These are phyloP conservation scores for Phymatocera aterrima DNA, from an alignment of 2,888 invertebrate species.

Conservation along the genomic window DNA sequence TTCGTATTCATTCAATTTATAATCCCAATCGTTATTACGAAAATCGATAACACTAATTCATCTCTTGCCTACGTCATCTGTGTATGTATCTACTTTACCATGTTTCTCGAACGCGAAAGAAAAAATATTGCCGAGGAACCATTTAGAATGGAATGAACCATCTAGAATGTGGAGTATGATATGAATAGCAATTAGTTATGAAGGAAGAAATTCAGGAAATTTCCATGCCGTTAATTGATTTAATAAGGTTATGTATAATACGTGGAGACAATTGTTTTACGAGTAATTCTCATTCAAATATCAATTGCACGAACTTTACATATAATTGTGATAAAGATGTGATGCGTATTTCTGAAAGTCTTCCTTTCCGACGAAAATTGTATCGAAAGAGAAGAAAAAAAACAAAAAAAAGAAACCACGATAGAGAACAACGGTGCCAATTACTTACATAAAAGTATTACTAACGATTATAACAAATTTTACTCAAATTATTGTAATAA, in stretches of 20 bases:
- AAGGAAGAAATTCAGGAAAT: neutral
- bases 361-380: conserved; percentile 6
- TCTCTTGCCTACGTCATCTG: neutral
- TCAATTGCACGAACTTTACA: conserved; percentile 5
- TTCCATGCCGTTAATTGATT: neutral
- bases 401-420: neutral
- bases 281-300: neutral
- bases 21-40: neutral
- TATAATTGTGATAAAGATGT: conserved; percentile 31
- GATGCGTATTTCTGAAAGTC: neutral
- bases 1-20: neutral
- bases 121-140: neutral
- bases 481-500: conserved; percentile 13
- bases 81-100: neutral
- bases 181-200: neutral
- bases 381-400: neutral
- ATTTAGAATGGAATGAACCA: neutral
- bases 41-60: neutral
- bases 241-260: neutral
- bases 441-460: conserved; percentile 35
- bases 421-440: conserved; percentile 40
- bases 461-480: conserved; percentile 11
- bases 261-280: neutral
- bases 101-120: neutral
- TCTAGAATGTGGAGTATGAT: neutral